phyloP scores from a whole-genome alignment of 2,113 vertebrate genomes.

The Micronycteris hirsuta region DNA sequence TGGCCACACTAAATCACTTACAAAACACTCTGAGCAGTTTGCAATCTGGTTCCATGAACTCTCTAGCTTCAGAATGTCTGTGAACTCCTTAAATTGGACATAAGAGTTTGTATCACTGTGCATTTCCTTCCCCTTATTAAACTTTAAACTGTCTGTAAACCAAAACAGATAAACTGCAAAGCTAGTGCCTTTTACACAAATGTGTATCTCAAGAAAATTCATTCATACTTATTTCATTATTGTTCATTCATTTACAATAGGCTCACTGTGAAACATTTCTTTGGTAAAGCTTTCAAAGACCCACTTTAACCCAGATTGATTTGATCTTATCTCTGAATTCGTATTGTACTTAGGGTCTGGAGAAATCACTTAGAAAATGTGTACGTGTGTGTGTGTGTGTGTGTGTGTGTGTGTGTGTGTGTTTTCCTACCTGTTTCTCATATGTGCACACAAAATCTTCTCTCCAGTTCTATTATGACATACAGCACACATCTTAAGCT shows the following conservation, averaged over 20 bases:
- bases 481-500: neutral
- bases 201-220: neutral
- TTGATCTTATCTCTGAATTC: neutral
- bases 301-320: neutral
- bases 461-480: neutral
- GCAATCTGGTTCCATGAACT: neutral
- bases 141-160: neutral
- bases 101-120: neutral
- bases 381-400: neutral
- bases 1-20: neutral
- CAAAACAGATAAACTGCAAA: neutral
- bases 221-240: neutral
- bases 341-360: neutral
- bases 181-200: neutral
- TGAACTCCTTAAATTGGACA: neutral
- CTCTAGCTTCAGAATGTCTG: neutral
- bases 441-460: neutral
- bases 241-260: neutral
- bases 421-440: neutral
- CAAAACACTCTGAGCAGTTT: neutral
- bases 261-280: neutral
- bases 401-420: too few relatives aligned
- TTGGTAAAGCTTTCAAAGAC: neutral
- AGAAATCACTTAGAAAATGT: neutral
- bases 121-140: neutral